These are phyloP conservation scores for Alca torda DNA, from an alignment of 2,797 vertebrate species.

Conservation along the genomic window DNA sequence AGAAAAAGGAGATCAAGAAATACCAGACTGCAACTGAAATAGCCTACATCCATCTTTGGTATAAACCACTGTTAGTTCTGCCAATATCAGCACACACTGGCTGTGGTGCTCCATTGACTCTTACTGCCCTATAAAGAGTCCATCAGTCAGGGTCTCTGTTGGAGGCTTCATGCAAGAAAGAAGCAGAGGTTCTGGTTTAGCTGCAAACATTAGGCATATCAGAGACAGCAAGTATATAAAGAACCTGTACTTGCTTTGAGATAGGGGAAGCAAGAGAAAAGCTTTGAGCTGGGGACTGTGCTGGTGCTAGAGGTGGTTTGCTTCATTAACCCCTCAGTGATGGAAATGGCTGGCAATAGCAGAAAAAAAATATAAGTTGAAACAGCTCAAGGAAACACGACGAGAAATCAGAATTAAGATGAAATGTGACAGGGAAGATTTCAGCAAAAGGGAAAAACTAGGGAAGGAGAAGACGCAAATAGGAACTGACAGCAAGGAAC, in stretches of 20 bases:
- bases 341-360: constrained; percentile 17
- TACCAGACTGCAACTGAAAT: not conserved
- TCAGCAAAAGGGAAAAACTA: constrained; percentile 31
- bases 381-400: constrained; percentile 57
- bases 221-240: not conserved
- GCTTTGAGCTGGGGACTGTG: not conserved
- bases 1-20: not conserved
- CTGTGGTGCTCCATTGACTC: not conserved
- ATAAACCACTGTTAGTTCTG: not conserved
- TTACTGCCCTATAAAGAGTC: not conserved
- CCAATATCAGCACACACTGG: not conserved
- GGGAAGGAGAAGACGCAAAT: constrained; percentile 50
- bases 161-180: not conserved
- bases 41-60: not conserved
- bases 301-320: not conserved
- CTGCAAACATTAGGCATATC: not conserved
- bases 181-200: not conserved
- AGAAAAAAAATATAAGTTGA: not conserved
- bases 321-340: constrained; percentile 56
- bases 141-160: not conserved
- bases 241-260: not conserved
- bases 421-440: constrained; percentile 47
- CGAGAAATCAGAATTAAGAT: constrained; percentile 57
- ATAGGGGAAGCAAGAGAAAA: not conserved
- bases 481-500: constrained; percentile 69